A percentile compares a stretch with the other conserved stretches of the same genome.
Evolutionary conservation across 2,113 vertebrate species (phyloP).

Genomic region (Aphyosemion australe): DNA sequence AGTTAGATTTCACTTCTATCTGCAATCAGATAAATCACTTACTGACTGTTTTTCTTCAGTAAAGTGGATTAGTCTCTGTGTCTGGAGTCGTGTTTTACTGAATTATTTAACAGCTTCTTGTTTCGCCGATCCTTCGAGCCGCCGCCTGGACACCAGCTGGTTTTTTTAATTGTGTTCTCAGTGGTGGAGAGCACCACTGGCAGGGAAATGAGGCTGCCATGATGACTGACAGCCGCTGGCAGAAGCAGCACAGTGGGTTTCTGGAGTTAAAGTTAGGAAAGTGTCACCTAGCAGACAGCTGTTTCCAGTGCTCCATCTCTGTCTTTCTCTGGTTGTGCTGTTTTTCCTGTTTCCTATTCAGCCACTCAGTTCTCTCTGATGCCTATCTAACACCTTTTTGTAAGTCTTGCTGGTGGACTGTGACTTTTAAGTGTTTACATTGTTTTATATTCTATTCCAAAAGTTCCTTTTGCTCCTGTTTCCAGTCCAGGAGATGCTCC

Average conservation of each 20-base stretch:
- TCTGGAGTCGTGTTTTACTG: conserved; percentile 3
- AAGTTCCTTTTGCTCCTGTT: too few relatives aligned
- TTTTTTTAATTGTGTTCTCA: conserved; percentile 69
- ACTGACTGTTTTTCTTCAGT: background rate
- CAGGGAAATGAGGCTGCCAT: conserved; percentile 68
- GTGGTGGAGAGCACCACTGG: conserved; percentile 61
- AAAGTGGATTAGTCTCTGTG: background rate
- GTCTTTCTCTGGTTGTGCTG: conserved; percentile 56
- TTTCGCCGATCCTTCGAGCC: conserved; percentile 36
- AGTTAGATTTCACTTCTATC: background rate
- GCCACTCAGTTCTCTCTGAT: conserved; percentile 16
- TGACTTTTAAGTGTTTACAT: background rate
- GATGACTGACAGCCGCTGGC: conserved; percentile 69
- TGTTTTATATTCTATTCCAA: background rate
- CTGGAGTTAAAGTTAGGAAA: conserved; percentile 64
- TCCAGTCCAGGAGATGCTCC: conserved; percentile 71
- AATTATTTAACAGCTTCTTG: conserved; percentile 42
- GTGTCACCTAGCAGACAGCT: conserved; percentile 59
- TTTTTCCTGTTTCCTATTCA: conserved; percentile 24
- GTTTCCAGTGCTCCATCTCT: conserved; percentile 58
- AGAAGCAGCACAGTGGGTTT: conserved; percentile 68
- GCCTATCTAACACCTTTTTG: conserved; percentile 10
- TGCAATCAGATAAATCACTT: background rate
- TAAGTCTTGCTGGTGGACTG: conserved; percentile 14
- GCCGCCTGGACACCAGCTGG: conserved; percentile 53